Conservation (phyloP, 2,113 vertebrate genomes). For the Cynopterus brachyotis region DNA sequence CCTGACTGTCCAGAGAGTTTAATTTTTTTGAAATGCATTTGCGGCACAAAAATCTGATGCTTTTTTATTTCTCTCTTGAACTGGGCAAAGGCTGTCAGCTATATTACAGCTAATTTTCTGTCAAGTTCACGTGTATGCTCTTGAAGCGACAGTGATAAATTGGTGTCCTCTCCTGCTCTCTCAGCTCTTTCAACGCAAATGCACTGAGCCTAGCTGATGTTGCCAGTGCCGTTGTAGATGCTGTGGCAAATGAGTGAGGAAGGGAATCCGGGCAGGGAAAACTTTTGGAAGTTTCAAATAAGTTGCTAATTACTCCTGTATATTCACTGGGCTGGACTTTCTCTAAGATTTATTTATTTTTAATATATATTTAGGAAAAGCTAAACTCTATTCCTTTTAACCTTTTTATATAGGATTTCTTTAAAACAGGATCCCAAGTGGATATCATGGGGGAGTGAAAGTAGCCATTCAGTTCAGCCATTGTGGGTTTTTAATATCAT, state of each 20-base stretch:
- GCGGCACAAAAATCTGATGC: not conserved
- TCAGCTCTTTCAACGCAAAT: not conserved
- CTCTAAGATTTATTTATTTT: not conserved
- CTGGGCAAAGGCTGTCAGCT: not conserved
- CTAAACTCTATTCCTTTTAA: not conserved
- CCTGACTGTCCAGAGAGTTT: not conserved
- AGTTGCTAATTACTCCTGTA: not conserved
- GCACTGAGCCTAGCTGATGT: not conserved
- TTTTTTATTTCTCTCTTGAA: not conserved
- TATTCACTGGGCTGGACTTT: not conserved
- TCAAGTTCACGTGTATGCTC: not conserved
- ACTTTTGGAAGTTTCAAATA: not conserved
- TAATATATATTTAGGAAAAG: not conserved
- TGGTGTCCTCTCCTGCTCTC: fast-evolving
- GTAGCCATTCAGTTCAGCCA: not conserved
- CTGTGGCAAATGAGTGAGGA: not conserved
- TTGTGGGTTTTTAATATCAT: not conserved
- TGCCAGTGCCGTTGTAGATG: too few relatives aligned
- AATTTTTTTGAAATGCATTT: slow-evolving; percentile 3
- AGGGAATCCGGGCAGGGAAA: not conserved
- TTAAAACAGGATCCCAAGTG: not conserved
- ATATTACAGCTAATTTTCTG: not conserved
- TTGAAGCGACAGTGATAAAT: not conserved
- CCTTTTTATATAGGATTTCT: not conserved
- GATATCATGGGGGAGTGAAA: not conserved